Evolutionary conservation across 2,113 vertebrate species (phyloP).

Genomic region (Dicentrarchus labrax): DNA sequence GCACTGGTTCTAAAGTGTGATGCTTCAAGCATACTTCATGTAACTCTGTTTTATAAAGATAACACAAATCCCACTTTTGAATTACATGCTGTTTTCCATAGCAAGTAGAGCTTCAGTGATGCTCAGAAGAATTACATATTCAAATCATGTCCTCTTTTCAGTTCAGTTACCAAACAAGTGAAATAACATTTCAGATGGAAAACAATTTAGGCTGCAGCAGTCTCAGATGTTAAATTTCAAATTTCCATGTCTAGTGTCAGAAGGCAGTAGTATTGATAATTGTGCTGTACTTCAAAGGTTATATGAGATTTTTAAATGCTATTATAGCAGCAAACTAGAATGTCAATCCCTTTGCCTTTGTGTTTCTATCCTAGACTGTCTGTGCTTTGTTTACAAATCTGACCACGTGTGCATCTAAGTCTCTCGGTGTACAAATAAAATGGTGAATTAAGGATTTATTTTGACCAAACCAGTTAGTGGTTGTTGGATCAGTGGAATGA

Average conservation of each 20-base stretch:
- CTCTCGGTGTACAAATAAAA: too few species aligned
- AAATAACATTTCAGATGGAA: neutral
- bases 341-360: too few species aligned
- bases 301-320: too few species aligned
- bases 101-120: neutral
- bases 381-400: too few species aligned
- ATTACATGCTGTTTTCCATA: neutral
- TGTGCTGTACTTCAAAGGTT: neutral
- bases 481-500: too few species aligned
- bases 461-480: too few species aligned
- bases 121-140: neutral
- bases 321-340: too few species aligned
- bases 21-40: neutral
- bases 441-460: too few species aligned
- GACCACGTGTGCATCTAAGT: too few species aligned
- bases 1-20: neutral
- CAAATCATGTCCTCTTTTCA: neutral
- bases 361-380: too few species aligned
- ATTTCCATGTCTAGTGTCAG: neutral
- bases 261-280: neutral
- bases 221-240: neutral
- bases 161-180: neutral
- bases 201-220: neutral
- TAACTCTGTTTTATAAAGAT: neutral
- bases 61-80: neutral